These are phyloP conservation scores for Cygnus buccinator DNA, from an alignment of 2,113 vertebrate species.

Conservation along the genomic window DNA sequence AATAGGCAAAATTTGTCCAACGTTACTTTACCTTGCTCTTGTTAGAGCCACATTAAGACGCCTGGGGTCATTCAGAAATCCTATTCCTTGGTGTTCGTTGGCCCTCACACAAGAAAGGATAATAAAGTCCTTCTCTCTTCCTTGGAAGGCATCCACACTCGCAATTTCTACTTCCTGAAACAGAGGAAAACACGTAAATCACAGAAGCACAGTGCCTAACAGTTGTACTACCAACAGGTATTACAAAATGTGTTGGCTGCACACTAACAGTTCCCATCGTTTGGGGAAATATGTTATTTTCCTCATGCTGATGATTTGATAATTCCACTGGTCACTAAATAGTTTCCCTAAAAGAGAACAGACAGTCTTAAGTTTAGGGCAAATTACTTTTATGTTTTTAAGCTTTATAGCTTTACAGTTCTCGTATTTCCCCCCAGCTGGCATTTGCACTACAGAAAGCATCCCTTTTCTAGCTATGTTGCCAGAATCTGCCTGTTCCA, in stretches of 20 bases:
- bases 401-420: background rate
- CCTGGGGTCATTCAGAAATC: conserved; percentile 95
- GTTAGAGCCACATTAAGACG: conserved; percentile 98
- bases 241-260: background rate
- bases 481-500: background rate
- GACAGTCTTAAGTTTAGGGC: background rate
- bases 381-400: background rate
- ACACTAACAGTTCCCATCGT: background rate
- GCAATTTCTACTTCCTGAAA: conserved; percentile 97
- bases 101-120: conserved; percentile 97
- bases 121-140: conserved; percentile 98
- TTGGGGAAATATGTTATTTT: background rate
- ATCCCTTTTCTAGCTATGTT: background rate
- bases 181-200: background rate
- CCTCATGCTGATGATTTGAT: background rate
- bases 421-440: background rate
- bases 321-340: background rate
- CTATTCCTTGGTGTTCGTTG: conserved; percentile 97
- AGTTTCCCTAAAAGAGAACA: background rate
- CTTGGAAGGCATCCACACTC: conserved; percentile 98
- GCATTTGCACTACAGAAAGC: background rate
- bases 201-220: background rate
- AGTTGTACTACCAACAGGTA: background rate
- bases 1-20: background rate
- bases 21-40: conserved; percentile 84